Evolutionary conservation across 2,797 vertebrate genomes (phyloP), one percentile per base, ranked within the genome.

Genomic region (Australoheros facetus): DNA sequence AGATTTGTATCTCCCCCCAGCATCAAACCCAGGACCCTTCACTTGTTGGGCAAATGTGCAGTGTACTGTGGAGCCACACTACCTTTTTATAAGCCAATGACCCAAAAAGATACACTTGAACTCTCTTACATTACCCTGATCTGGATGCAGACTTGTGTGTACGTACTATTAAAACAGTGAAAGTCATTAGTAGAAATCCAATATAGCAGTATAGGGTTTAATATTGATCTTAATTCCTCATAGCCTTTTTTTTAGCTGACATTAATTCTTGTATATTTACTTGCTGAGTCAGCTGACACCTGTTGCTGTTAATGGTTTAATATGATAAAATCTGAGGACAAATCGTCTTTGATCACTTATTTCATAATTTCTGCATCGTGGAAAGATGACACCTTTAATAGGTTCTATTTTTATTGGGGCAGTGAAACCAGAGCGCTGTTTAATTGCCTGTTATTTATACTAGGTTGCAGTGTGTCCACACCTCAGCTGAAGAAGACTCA

Each of bases 371-470:
- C 45, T 54, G 56, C 48, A 34, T 73, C 23, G 5, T 30, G 21
- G 37, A 28, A 76, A 56, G 17, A 12, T 8, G 28, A 19, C 2
- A 3, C 48, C 19, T 23, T 37, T 72, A 7, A 57, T 23, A 34
- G 7, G 32, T 58, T 10, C 17, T 39, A 23, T 37, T 39, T 23
- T 56, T 37, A 81, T 58, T n/a, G 7, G n/a, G 5, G 54, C 13
- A 28, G 23, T 1, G 59, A 75, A 80, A 86, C n/a, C 34, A n/a
- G 60, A 87, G 75, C 51, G n/a, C 45, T 34, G 32, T 8, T 60
- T 75, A 81, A 75, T 79, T 64, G n/a, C 10, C 12, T 9, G 51
- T 66, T 82, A 82, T 80, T 56, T 55, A 30, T 57, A 74, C 32
- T 17, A 4, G 39, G 42, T 23, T 30, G 8, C 34, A 59, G 69